Evolutionary conservation across 2,797 vertebrate genomes (phyloP).

Genomic region (Clamator glandarius): DNA sequence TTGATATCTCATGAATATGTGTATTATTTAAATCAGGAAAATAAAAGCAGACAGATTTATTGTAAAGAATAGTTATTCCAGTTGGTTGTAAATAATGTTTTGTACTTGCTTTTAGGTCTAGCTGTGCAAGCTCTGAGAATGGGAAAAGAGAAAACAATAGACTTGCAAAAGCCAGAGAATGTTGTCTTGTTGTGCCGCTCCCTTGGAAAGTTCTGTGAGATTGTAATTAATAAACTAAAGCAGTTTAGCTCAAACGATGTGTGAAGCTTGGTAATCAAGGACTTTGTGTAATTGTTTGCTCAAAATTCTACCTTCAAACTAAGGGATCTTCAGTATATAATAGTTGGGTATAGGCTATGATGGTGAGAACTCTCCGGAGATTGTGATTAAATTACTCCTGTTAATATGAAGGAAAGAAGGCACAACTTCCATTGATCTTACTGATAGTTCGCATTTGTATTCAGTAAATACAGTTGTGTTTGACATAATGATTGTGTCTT

Average conservation of each 20-base stretch:
- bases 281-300: constrained; percentile 13
- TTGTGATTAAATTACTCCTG: background rate
- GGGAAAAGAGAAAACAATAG: background rate
- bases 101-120: background rate
- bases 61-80: background rate
- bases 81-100: background rate
- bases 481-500: background rate
- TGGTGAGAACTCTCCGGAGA: background rate
- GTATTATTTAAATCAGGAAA: background rate
- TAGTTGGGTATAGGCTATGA: background rate
- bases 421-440: background rate
- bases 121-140: background rate
- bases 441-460: fast-evolving
- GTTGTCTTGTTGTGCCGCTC: constrained; percentile 25
- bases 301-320: background rate
- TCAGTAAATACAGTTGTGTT: background rate
- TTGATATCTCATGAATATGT: background rate
- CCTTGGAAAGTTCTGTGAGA: background rate
- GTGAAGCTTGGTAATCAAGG: background rate
- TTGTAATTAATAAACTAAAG: constrained; percentile 55
- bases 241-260: constrained; percentile 19
- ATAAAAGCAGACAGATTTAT: background rate
- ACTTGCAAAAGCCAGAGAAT: background rate
- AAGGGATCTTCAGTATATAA: fast-evolving
- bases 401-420: background rate